These are phyloP conservation scores for Hippocampus barbouri DNA, from an alignment of 2,113 vertebrate species.

Conservation along the genomic window DNA sequence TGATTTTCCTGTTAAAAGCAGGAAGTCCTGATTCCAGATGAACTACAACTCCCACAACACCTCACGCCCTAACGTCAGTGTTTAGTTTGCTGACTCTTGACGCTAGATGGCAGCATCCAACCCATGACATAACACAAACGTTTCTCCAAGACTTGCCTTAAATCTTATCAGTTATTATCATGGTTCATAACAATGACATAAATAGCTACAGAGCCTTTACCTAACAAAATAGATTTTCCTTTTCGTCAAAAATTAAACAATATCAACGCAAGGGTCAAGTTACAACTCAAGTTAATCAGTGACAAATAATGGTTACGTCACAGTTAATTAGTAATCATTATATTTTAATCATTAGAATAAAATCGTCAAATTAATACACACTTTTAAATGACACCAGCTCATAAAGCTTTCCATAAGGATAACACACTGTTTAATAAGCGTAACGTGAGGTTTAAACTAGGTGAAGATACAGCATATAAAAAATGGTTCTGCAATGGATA, in stretches of 20 bases:
- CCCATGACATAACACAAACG: neutral
- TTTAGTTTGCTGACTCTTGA: neutral
- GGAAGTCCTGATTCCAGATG: slow-evolving; percentile 50
- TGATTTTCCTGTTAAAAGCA: slow-evolving; percentile 36
- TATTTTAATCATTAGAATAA: neutral
- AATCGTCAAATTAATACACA: neutral
- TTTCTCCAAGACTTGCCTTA: neutral
- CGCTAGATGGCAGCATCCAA: slow-evolving; percentile 39
- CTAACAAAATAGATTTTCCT: too few species aligned
- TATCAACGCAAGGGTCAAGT: neutral
- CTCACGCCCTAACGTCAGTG: slow-evolving; percentile 1
- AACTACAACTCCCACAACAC: slow-evolving; percentile 54
- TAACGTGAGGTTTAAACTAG: too few species aligned
- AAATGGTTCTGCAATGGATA: too few species aligned
- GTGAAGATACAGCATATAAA: too few species aligned
- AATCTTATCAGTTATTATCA: neutral
- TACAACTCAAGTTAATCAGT: neutral
- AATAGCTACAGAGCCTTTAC: neutral
- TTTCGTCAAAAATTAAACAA: neutral
- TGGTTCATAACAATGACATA: neutral
- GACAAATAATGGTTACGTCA: neutral
- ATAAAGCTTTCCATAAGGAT: neutral
- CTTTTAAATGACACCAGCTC: neutral
- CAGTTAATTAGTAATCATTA: neutral
- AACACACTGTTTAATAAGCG: neutral